Evolutionary conservation across 2,113 vertebrate species (phyloP).

Genomic region (Capreolus pygargus): DNA sequence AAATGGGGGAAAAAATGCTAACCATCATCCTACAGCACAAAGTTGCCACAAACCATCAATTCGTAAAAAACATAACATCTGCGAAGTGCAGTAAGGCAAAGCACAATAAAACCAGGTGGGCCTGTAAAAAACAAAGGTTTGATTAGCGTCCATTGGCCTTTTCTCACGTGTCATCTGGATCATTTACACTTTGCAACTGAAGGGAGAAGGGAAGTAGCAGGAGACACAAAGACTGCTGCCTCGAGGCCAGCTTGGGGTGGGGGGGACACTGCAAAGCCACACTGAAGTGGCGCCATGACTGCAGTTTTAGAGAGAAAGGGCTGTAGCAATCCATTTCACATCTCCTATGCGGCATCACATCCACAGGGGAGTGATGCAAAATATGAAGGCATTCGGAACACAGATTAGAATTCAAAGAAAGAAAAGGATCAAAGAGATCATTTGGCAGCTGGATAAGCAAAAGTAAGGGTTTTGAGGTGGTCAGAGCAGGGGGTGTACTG

Average conservation of each 20-base stretch:
- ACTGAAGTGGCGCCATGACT: neutral
- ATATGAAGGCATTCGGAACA: neutral
- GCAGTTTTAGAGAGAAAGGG: neutral
- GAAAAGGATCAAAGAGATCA: neutral
- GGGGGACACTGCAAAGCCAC: neutral
- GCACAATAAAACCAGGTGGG: neutral
- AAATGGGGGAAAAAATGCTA: neutral
- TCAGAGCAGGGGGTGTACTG: neutral
- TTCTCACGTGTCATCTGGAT: neutral
- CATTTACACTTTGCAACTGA: neutral
- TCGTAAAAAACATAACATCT: neutral
- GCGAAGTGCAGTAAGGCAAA: neutral
- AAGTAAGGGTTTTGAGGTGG: neutral
- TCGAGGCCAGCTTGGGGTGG: neutral
- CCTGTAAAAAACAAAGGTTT: neutral
- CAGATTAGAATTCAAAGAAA: neutral
- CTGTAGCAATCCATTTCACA: neutral
- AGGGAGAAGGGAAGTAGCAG: neutral
- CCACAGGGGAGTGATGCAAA: neutral
- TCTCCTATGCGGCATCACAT: neutral
- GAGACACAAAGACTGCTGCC: neutral
- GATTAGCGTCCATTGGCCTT: neutral
- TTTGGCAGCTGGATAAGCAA: neutral
- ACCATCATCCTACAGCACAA: neutral
- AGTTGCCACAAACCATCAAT: neutral